Evolutionary conservation across 2,888 invertebrate genomes (phyloP).

Genomic region (Sarcophaga caerulescens): DNA sequence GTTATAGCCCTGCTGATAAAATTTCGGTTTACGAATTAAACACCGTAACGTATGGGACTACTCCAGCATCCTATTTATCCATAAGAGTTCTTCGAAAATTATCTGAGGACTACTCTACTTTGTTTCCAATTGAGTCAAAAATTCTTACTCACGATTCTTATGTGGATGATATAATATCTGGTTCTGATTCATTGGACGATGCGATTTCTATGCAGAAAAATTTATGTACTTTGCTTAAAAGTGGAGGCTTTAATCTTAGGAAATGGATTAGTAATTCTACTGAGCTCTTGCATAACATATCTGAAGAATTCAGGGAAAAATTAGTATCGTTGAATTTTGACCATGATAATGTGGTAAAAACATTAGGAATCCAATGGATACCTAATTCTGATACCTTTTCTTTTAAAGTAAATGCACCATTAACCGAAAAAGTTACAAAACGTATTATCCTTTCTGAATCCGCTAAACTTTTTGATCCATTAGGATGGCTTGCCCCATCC

Average conservation of each 20-base stretch:
- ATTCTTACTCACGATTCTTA: neutral
- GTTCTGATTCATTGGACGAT: neutral
- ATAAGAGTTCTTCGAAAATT: too few relatives aligned
- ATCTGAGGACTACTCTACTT: too few relatives aligned
- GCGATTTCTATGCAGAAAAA: constrained; percentile 10
- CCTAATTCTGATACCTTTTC: neutral
- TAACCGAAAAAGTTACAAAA: constrained; percentile 13
- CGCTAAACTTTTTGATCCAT: constrained; percentile 25
- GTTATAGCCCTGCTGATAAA: too few relatives aligned
- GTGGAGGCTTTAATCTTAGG: neutral
- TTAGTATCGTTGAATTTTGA: too few relatives aligned
- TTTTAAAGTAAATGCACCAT: neutral
- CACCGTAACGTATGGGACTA: too few relatives aligned
- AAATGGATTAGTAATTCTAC: too few relatives aligned
- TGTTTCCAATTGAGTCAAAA: neutral
- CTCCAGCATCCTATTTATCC: too few relatives aligned
- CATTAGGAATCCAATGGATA: too few relatives aligned
- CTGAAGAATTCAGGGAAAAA: constrained; percentile 33
- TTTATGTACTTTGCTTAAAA: constrained; percentile 11
- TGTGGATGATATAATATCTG: neutral
- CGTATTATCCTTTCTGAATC: neutral
- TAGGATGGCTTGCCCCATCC: constrained; percentile 15
- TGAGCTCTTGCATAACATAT: constrained; percentile 36
- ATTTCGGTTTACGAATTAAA: too few relatives aligned
- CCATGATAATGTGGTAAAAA: too few relatives aligned